Evolutionary conservation across 2,888 invertebrate species (phyloP).

Genomic region (Tenthredo amoena): DNA sequence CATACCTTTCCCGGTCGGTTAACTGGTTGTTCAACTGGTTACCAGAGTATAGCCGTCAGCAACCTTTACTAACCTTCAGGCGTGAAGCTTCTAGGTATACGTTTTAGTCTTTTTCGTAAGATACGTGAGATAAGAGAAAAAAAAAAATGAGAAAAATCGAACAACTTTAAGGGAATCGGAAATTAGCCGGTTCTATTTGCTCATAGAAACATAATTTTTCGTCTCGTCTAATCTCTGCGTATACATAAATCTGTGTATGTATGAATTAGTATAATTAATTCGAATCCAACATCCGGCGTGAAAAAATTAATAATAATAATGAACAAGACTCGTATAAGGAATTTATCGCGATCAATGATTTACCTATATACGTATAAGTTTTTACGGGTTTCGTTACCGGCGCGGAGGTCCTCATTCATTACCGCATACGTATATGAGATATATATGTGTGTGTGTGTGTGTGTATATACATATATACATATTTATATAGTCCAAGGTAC

Average conservation of each 20-base stretch:
- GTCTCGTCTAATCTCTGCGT: neutral
- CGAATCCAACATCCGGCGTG: neutral
- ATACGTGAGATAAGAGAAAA: neutral
- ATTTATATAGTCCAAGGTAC: neutral
- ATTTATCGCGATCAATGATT: neutral
- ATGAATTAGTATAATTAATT: neutral
- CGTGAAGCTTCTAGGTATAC: neutral
- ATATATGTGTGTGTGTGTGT: neutral
- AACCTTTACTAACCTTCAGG: conserved; percentile 34
- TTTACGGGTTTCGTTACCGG: neutral
- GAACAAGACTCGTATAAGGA: neutral
- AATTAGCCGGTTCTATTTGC: neutral
- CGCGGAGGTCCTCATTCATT: conserved; percentile 8
- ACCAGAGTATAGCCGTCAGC: conserved; percentile 33
- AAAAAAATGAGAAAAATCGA: neutral
- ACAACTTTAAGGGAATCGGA: neutral
- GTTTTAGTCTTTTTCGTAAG: neutral
- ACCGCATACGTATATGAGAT: neutral
- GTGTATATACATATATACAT: neutral
- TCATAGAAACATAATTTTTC: neutral
- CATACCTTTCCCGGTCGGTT: conserved; percentile 20
- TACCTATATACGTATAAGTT: neutral
- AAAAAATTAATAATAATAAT: neutral
- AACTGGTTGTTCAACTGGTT: conserved; percentile 31
- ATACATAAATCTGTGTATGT: neutral